Base-by-base conservation (phyloP, 2,797 vertebrate genomes). In the Antennarius maculatus region DNA sequence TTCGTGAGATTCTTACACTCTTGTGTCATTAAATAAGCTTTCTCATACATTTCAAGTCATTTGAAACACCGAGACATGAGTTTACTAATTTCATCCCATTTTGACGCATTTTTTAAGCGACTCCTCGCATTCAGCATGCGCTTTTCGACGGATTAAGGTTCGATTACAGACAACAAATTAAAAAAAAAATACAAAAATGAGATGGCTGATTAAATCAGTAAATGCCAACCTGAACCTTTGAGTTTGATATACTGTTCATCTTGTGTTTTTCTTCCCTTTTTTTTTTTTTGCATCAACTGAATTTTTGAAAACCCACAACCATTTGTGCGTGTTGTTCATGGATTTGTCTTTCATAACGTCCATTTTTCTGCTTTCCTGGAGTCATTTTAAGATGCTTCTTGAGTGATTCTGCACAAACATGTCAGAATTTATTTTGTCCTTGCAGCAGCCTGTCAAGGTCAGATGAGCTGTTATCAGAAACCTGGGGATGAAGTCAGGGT, bases 401-500 rank as follows among this genome's bases (percentile, higher is more conserved):
- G 18, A 48, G 10, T 41, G 60, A 28, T 61, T 76, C 63, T 72
- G 52, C 54, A 58, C 29, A 74, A 79, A 71, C 55, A 46, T 53
- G 37, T 57, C 15, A 13, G 48, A 39, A 47, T 71, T 79, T 81
- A 79, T 85, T 83, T 79, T 72, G 87, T 77, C 82, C 82, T 88
- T 85, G 67, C 77, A 67, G 58, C 54, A 18, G 41, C 69, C 43
- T 1, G 27, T 73, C 88, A 87, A 90, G 90, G 88, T 88, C 85
- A 88, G 64, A 80, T 1, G 16, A 77, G 71, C 72, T 69, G 80
- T 83, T 89, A 86, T 88, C 85, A 83, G 42, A 69, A 84, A 64
- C 85, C 68, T 7, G 68, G 65, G 71, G 85, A 83, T 83, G 80
- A 77, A 83, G 55, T 79, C 87, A 86, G 83, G 88, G 88, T 87